Base-by-base conservation (phyloP, 1,140 invertebrate genomes). In the Bombus impatiens region DNA sequence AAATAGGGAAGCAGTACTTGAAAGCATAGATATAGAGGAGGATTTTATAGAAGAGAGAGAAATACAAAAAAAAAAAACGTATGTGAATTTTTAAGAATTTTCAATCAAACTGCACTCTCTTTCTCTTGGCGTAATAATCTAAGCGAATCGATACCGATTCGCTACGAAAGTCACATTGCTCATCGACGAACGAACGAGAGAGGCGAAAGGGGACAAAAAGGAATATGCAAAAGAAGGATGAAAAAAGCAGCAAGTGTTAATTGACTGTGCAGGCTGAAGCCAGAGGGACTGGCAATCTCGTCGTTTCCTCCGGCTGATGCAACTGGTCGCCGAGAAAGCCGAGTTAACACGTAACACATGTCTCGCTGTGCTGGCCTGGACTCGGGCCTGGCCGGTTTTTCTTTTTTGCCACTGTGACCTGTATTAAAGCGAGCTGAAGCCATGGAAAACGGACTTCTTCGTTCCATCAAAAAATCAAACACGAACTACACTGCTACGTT, bases 341-440 rank as follows among this genome's bases (percentile, higher is more conserved):
- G 76, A 78, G 37, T 89, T 90, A 88, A 87, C 88, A 78, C 86
- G 88, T 86, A 88, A 89, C 89, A 84, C 88, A 84, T 88, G 86
- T 81, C 86, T n/a, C 32, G 37, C 77, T 65, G 42, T 59, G 82
- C 80, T 86, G 65, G 47, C 47, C 47, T 53, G 47, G 47, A 53
- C 47, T 53, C 47, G 47, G 18, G 47, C 47, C 47, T 53, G 47
- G 78, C 82, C 65, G 35, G 25, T 40, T 57, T 44, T 72, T 70
- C 32, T 84, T 87, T 84, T 77, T 78, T 72, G 53, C 35, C 3
- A n/a, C 53, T 40, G 47, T 62, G 81, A 76, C 77, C 77, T 78
- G 81, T 74, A 81, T 87, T 53, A 74, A 88, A 32, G 22, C 10
- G 57, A 13, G 53, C 53, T 15, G 40, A 67, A 35, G 25, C 47